Evolutionary conservation across 2,797 vertebrate genomes (phyloP), one percentile per base, ranked within the genome.

Genomic region (Rhynchonycteris naso): DNA sequence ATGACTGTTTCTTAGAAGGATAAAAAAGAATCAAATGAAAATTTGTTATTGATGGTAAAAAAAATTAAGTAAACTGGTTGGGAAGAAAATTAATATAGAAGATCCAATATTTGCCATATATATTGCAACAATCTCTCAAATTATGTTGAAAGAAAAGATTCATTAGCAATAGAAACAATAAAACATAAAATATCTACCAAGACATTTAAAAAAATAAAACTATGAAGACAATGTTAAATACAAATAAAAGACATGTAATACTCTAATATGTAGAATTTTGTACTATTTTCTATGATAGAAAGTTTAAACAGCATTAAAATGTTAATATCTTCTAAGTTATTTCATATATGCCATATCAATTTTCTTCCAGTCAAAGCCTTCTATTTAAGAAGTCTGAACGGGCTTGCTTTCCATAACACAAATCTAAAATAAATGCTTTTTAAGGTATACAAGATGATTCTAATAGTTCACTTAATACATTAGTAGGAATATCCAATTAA

Each of bases 281-380:
- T 79, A 22, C 4, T 16, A 38, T 54, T 12, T 54, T 76, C 69
- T 88, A 84, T 35, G 59, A 83, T 5, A 88, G 15, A 22, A 76
- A 80, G 4, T 7, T 65, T 91, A 66, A 61, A 74, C 5, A 50
- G 5, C 26, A 50, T 72, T 80, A 65, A 82, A 91, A 61, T 68
- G 9, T 59, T 71, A 78, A 22, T 72, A 83, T 66, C 24, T 33
- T 11, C 43, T 80, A n/a, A 90, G 19, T 78, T 59, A 79, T 65
- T 52, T 92, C 54, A 50, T 24, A 33, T 54, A 56, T 79, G 61
- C 14, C 16, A 74, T 47, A 35, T 63, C 47, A 66, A 88, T 97
- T 96, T 97, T 97, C 89, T 94, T 93, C 28, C 79, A 96, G 90
- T 97, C 91, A 92, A 61, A 28, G 6, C 74, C 93, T 90, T 87